Conservation (phyloP, 2,113 vertebrate species). For the Colius striatus region DNA sequence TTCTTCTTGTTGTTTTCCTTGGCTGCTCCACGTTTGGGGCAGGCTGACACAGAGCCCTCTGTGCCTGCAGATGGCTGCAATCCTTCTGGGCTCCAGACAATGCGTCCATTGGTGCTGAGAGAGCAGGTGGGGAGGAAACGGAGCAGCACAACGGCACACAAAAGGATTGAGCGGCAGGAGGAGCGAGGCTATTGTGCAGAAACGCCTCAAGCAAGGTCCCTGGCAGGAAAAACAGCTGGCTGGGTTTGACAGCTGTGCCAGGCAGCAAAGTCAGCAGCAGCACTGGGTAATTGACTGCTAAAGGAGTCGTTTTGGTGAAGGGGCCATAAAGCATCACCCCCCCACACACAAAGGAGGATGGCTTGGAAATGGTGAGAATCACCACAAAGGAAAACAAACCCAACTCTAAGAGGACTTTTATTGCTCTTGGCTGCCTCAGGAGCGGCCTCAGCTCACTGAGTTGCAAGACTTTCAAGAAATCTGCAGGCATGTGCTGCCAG, state of each 20-base stretch:
- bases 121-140: slow-evolving; percentile 20
- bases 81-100: background rate
- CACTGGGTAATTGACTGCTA: background rate
- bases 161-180: background rate
- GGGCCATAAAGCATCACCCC: accelerated
- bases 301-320: background rate
- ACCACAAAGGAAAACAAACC: background rate
- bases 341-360: background rate
- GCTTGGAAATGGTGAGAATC: background rate
- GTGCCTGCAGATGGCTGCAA: background rate
- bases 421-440: slow-evolving; percentile 15
- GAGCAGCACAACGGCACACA: background rate
- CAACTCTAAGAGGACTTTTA: background rate
- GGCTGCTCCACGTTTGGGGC: background rate
- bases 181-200: background rate
- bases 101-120: background rate
- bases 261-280: background rate
- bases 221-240: background rate
- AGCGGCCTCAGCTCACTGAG: background rate
- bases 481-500: background rate
- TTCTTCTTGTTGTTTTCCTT: background rate
- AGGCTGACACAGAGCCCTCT: background rate
- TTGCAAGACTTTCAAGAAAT: background rate
- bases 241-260: background rate
- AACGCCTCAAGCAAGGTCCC: background rate